Conservation (phyloP, 2,113 vertebrate genomes). For the Paratilapia polleni region DNA sequence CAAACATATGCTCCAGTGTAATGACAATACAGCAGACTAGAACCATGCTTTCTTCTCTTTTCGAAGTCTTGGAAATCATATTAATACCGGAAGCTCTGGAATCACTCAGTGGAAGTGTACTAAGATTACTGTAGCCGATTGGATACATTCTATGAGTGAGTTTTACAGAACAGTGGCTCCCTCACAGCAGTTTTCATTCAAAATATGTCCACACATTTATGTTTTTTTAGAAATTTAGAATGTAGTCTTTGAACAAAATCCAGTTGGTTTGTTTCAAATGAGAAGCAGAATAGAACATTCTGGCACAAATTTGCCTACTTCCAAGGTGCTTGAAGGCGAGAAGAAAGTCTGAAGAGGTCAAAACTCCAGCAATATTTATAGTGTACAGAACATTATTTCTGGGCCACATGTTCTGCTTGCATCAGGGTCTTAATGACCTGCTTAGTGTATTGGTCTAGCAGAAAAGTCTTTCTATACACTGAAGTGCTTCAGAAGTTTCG, state of each 20-base stretch:
- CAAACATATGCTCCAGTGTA: slow-evolving; percentile 53
- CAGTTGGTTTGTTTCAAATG: not conserved
- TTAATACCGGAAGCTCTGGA: not conserved
- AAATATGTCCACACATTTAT: not conserved
- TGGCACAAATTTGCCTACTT: not conserved
- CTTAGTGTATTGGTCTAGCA: too few species aligned
- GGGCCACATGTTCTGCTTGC: too few species aligned
- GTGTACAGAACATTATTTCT: not conserved
- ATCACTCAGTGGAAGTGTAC: not conserved
- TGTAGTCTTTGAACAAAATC: not conserved
- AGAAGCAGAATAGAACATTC: not conserved
- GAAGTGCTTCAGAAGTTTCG: too few species aligned
- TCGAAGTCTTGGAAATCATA: not conserved
- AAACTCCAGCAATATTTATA: not conserved
- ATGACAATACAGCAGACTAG: slow-evolving; percentile 43
- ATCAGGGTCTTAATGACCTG: too few species aligned
- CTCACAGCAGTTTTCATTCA: not conserved
- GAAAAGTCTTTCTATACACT: too few species aligned
- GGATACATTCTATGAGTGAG: not conserved
- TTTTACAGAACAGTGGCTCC: not conserved
- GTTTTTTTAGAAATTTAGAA: not conserved
- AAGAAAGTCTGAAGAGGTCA: not conserved
- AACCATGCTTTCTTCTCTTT: not conserved
- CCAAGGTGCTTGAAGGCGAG: not conserved
- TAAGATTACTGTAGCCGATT: not conserved